Evolutionary conservation across 2,888 invertebrate genomes (phyloP), one percentile per base, ranked within the genome.

Genomic region (Acrobasis repandana): DNA sequence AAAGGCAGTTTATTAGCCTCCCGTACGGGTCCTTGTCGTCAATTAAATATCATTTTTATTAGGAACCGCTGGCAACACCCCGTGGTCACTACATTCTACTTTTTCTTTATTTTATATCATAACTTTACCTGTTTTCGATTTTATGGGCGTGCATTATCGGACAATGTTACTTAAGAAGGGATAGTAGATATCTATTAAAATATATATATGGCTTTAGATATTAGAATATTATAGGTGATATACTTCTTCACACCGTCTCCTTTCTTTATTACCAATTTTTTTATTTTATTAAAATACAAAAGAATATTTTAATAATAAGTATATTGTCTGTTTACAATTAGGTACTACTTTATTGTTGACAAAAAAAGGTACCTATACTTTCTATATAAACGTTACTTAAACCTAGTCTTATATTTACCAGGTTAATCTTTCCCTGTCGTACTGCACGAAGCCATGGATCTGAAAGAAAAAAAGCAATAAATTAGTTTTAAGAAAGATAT

Each of bases 11-110:
- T 92, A 92, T 92, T 90, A 82, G 85, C 77, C 88, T 85, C 82
- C 82, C 75, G 80, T 85, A 82, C 77, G 86, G 82, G 79, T 76
- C 83, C 84, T 86, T 91, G 90, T 90, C 90, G 89, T 82, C 90
- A 91, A 90, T 92, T 92, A 92, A 91, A 90, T 90, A 87, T 85
- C 83, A 87, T 90, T 90, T 92, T 92, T 92, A 91, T 91, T 90
- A 79, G 79, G 83, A 88, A 86, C 80, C 83, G 75, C 78, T 77
- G 74, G 80, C 70, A 87, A 85, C 83, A 85, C 86, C 87, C 83
- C 77, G 80, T 76, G 80, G 85, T 79, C 83, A 81, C 71, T 77
- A 76, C 71, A 74, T 76, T 78, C 70, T 70, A 74, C 80, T 73
- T 73, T 76, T 76, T 74, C 66, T 79, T 76, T 76, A 74, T 79